phyloP scores from a whole-genome alignment of 2,113 vertebrate genomes.

The Aldabrachelys gigantea region DNA sequence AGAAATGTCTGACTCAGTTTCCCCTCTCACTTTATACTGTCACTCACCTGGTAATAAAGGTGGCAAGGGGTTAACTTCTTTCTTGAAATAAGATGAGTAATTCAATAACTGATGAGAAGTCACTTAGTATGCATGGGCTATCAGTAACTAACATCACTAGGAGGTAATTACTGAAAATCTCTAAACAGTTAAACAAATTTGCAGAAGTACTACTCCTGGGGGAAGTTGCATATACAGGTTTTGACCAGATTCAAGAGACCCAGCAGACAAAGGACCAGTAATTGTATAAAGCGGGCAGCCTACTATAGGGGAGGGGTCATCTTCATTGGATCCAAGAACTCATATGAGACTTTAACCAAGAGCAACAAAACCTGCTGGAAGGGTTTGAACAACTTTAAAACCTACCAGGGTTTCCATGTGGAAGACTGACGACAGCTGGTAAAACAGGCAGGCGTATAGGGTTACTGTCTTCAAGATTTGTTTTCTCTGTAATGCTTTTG shows the following conservation, averaged over 20 bases:
- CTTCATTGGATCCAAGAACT: neutral
- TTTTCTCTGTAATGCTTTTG: neutral
- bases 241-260: neutral
- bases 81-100: neutral
- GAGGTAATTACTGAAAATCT: neutral
- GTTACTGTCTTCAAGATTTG: neutral
- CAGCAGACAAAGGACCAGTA: neutral
- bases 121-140: neutral
- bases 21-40: neutral
- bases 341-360: neutral
- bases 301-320: neutral
- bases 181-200: neutral
- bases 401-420: neutral
- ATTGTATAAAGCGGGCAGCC: neutral
- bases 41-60: neutral
- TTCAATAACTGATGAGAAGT: neutral
- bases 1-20: neutral
- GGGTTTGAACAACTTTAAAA: neutral
- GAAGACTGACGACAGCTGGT: neutral
- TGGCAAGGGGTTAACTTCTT: neutral
- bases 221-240: neutral
- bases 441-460: neutral
- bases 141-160: neutral
- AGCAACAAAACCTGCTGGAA: neutral
- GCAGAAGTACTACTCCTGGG: neutral